These are phyloP conservation scores for Drosophila imparisetae DNA, from an alignment of 2,888 invertebrate genomes.

Conservation along the genomic window DNA sequence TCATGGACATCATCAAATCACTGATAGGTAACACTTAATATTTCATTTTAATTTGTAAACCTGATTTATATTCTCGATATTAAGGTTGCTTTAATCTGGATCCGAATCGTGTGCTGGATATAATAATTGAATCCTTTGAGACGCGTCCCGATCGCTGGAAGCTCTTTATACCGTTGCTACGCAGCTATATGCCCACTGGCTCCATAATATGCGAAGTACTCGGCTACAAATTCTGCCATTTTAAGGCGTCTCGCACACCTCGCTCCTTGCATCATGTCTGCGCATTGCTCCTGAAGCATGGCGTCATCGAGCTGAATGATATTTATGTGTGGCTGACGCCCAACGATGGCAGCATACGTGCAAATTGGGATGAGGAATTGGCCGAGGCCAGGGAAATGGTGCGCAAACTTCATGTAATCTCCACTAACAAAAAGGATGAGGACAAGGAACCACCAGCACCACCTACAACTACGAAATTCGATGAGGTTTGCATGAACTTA, in stretches of 20 bases:
- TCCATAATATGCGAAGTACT: slow-evolving; percentile 96
- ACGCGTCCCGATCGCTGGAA: slow-evolving; percentile 91
- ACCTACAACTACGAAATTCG: slow-evolving; percentile 88
- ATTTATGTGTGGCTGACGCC: slow-evolving; percentile 96
- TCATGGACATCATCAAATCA: slow-evolving; percentile 95
- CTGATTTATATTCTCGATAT: not conserved
- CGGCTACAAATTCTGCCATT: slow-evolving; percentile 94
- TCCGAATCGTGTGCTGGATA: slow-evolving; percentile 98
- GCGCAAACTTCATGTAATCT: slow-evolving; percentile 92
- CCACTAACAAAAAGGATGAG: slow-evolving; percentile 87
- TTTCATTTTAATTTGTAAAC: not conserved
- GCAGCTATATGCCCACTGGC: slow-evolving; percentile 94
- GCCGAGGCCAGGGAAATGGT: slow-evolving; percentile 94
- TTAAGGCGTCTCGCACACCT: slow-evolving; percentile 88
- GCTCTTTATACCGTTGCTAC: slow-evolving; percentile 94
- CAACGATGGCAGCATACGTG: slow-evolving; percentile 91
- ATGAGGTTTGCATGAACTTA: slow-evolving; percentile 86
- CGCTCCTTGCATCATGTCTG: slow-evolving; percentile 94
- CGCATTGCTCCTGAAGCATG: slow-evolving; percentile 94
- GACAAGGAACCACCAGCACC: slow-evolving; percentile 91
- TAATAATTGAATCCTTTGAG: slow-evolving; percentile 98
- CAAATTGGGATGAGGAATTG: slow-evolving; percentile 92
- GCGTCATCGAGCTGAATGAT: slow-evolving; percentile 93
- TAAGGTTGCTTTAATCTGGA: slow-evolving; percentile 99
- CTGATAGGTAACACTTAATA: slow-evolving; percentile 90